Evolutionary conservation across 2,113 vertebrate species (phyloP).

Genomic region (Brienomyrus brachyistius): DNA sequence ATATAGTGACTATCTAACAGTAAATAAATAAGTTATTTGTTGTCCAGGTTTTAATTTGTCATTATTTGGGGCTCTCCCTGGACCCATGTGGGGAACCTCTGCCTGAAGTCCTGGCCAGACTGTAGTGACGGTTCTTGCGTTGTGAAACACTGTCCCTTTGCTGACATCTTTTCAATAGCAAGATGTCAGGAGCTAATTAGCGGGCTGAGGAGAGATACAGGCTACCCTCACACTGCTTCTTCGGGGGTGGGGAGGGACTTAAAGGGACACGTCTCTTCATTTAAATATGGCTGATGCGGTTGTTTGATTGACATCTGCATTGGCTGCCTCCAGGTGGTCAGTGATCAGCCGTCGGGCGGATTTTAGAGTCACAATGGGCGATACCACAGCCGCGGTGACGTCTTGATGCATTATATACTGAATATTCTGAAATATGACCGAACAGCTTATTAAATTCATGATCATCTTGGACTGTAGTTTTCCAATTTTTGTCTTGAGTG

Average conservation of each 20-base stretch:
- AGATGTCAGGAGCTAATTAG: conserved; percentile 12
- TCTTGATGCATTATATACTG: not conserved
- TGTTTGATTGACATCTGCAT: not conserved
- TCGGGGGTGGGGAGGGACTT: not conserved
- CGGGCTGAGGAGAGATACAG: not conserved
- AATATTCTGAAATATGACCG: not conserved
- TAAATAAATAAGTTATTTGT: not conserved
- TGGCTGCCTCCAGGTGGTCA: not conserved
- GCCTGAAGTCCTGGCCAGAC: not conserved
- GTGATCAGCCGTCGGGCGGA: not conserved
- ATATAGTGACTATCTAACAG: not conserved
- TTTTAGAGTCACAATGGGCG: not conserved
- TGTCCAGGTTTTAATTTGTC: not conserved
- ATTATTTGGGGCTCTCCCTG: not conserved
- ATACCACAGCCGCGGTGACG: not conserved
- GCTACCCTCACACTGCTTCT: not conserved
- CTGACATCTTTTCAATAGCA: not conserved
- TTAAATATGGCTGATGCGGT: not conserved
- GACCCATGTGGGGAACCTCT: not conserved
- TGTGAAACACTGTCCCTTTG: not conserved
- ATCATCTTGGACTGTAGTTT: not conserved
- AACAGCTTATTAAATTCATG: not conserved
- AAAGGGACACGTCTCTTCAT: not conserved
- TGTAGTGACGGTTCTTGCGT: not conserved
- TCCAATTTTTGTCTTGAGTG: not conserved